Evolutionary conservation across 2,888 invertebrate species (phyloP).

Genomic region (Cheiracanthium punctorium): DNA sequence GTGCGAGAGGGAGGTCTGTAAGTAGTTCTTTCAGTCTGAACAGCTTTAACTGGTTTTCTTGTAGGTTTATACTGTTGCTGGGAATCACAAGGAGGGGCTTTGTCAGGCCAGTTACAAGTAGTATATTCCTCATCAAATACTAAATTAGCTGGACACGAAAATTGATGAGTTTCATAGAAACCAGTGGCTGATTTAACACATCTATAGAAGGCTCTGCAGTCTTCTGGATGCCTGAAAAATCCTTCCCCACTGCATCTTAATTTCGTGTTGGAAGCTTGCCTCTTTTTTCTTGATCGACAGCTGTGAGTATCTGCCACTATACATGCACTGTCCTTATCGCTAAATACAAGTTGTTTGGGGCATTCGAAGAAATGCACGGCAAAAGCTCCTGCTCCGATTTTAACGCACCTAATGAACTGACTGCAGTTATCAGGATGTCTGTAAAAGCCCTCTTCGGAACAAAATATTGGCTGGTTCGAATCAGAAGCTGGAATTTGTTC

Average conservation of each 20-base stretch:
- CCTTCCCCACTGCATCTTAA: slow-evolving; percentile 46
- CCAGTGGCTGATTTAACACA: slow-evolving; percentile 47
- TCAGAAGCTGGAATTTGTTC: background rate
- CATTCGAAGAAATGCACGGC: slow-evolving; percentile 57
- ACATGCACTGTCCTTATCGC: slow-evolving; percentile 36
- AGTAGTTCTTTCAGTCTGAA: background rate
- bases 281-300: slow-evolving; percentile 33
- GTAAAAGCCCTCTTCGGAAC: slow-evolving; percentile 41
- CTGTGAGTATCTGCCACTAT: background rate
- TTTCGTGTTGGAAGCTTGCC: slow-evolving; percentile 28
- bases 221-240: slow-evolving; percentile 56
- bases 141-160: slow-evolving; percentile 86
- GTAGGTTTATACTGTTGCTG: background rate
- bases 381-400: slow-evolving; percentile 23
- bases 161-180: slow-evolving; percentile 81
- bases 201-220: slow-evolving; percentile 57
- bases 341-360: slow-evolving; percentile 36
- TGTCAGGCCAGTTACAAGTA: slow-evolving; percentile 86
- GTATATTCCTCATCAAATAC: slow-evolving; percentile 80
- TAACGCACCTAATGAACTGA: slow-evolving; percentile 39
- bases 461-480: slow-evolving; percentile 27
- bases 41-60: background rate
- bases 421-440: slow-evolving; percentile 49
- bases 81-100: slow-evolving; percentile 85
- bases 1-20: slow-evolving; percentile 18